A percentile compares a stretch with the other conserved stretches of the same genome.
phyloP scores from a whole-genome alignment of 2,113 vertebrate species.

The Vidua chalybeata region DNA sequence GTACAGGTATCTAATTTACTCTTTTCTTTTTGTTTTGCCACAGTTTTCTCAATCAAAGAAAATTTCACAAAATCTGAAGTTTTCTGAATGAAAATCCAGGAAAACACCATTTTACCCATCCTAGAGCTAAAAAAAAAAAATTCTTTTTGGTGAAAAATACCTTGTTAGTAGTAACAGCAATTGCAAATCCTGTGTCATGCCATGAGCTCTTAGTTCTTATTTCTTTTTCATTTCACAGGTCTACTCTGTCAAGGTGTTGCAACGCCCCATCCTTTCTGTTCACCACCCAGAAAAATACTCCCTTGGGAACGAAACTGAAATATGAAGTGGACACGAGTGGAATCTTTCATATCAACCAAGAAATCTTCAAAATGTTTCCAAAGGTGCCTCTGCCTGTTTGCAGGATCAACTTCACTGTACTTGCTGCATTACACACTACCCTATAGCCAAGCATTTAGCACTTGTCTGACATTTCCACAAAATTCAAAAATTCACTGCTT shows the following conservation, averaged over 20 bases:
- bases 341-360: constrained; percentile 88
- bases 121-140: background rate
- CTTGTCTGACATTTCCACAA: background rate
- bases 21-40: background rate
- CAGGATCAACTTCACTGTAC: background rate
- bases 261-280: constrained; percentile 95
- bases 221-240: constrained; percentile 70
- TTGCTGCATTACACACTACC: background rate
- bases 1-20: background rate
- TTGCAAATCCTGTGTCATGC: background rate
- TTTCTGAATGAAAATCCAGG: background rate
- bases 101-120: background rate
- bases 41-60: background rate
- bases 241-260: constrained; percentile 91
- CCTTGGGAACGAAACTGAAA: constrained; percentile 90
- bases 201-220: background rate
- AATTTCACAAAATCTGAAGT: background rate
- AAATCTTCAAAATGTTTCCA: constrained; percentile 96
- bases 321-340: constrained; percentile 96
- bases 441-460: background rate
- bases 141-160: background rate
- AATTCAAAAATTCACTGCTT: background rate
- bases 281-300: constrained; percentile 96
- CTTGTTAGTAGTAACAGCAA: background rate
- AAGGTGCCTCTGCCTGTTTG: constrained; percentile 74